Percentiles rank a stretch among this genome's conserved stretches.
These are phyloP conservation scores for Stictonetta naevosa DNA, from an alignment of 2,113 vertebrate genomes.

Conservation along the genomic window DNA sequence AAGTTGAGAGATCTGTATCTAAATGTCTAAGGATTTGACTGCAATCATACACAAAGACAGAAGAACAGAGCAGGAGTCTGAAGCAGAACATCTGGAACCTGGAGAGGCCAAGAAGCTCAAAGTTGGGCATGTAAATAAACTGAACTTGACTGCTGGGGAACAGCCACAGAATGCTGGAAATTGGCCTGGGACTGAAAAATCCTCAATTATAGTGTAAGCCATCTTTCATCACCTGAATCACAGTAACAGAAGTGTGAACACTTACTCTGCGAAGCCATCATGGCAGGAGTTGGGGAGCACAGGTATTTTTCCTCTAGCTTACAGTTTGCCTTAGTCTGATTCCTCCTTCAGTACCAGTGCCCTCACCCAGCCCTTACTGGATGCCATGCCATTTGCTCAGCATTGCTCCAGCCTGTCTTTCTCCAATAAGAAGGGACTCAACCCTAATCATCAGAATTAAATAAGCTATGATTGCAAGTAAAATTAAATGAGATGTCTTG, in stretches of 20 bases:
- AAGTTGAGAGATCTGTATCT: not conserved
- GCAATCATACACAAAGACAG: not conserved
- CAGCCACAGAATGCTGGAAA: not conserved
- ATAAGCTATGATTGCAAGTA: not conserved
- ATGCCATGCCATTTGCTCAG: not conserved
- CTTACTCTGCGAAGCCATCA: not conserved
- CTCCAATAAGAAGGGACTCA: not conserved
- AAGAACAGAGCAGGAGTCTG: not conserved
- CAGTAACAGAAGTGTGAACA: not conserved
- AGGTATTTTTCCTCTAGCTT: not conserved
- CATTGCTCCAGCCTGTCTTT: not conserved
- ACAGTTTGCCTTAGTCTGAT: not conserved
- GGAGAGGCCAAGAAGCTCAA: not conserved
- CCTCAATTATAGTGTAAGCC: fast-evolving
- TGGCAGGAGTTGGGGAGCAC: not conserved
- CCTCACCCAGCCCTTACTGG: not conserved
- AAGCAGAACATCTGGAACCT: not conserved
- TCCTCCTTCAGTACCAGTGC: not conserved
- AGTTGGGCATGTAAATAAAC: not conserved
- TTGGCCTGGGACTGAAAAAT: not conserved
- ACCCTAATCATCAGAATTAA: not conserved
- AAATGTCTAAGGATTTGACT: not conserved
- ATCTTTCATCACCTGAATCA: not conserved
- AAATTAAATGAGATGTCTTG: not conserved
- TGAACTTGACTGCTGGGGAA: not conserved